phyloP scores from a whole-genome alignment of 2,888 invertebrate genomes.

The Meganola albula region DNA sequence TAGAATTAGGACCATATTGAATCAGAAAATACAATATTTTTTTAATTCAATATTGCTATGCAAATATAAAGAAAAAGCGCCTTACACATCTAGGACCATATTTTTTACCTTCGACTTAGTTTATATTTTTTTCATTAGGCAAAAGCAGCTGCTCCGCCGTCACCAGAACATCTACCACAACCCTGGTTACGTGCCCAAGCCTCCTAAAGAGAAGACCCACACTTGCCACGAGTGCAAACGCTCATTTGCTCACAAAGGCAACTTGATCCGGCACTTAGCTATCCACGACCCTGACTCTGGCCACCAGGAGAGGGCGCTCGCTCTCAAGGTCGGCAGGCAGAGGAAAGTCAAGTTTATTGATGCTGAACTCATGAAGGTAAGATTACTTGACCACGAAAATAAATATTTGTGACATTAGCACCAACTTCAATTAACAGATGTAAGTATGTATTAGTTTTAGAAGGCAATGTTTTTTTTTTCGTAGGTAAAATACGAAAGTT shows the following conservation, averaged over 20 bases:
- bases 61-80: too few relatives aligned
- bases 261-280: conserved; percentile 94
- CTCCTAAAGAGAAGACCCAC: conserved; percentile 92
- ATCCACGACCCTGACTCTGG: conserved; percentile 92
- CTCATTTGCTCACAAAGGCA: conserved; percentile 91
- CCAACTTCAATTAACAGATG: too few relatives aligned
- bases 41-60: too few relatives aligned
- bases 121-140: too few relatives aligned
- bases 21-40: too few relatives aligned
- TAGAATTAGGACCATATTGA: too few relatives aligned
- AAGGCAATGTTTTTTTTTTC: too few relatives aligned
- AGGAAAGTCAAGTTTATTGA: conserved; percentile 83
- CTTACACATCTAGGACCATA: too few relatives aligned
- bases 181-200: conserved; percentile 90
- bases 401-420: too few relatives aligned
- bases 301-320: conserved; percentile 84
- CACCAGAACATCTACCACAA: conserved; percentile 96
- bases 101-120: background rate
- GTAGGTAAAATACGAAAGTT: too few relatives aligned
- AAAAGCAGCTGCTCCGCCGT: conserved; percentile 92
- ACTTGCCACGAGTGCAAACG: conserved; percentile 89
- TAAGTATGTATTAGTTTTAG: too few relatives aligned
- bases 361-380: conserved; percentile 51
- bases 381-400: background rate
- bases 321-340: conserved; percentile 87